Base-by-base conservation (phyloP, 2,113 vertebrate genomes). In the Cyphomyrus discorhynchus region DNA sequence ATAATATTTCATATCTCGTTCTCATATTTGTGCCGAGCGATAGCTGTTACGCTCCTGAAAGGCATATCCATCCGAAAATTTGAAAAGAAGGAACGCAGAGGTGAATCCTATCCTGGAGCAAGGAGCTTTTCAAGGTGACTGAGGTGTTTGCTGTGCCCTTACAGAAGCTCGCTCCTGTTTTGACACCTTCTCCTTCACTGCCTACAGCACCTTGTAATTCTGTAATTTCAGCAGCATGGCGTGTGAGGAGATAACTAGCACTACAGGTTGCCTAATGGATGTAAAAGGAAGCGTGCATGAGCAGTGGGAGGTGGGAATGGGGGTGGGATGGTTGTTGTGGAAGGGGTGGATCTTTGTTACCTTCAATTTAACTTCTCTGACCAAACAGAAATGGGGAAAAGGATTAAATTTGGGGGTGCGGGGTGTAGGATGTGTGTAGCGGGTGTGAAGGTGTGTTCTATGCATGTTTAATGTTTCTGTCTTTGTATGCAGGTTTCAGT, bases 221-320 rank as follows among this genome's bases (percentile, higher is more conserved):
- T 77, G 88, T 89, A 17, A 90, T 90, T 86, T 62, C 45, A 74
- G 87, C 58, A 21, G 21, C 13, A 11, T 82, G 47, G 85, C 31
- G 77, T 50, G 62, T 27, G 42, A 24, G 45, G 6, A 49, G 27
- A 39, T 66, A 15, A 47, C 86, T 80, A 39, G 15, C 13, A 1
- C 31, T 88, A 42, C 4, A 19, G 83, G 83, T 31, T 86, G 83
- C 47, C 24, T 85, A 85, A 85, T 49, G 47, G 45, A 47, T 35
- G 85, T 49, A n/a, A 49, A 13, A 46, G 19, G 10, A n/a, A 49
- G 7, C 24, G n/a, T 86, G 49, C 15, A 4, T 87, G 49, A 7
- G 47, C 46, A 86, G 8, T 0, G 24, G 46, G 83, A 11, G 24
- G 42, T 49, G 49, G 49, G 10, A 50, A 50, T 50, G 13, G 49